Conservation (phyloP, 2,797 vertebrate genomes). For the Falco biarmicus region DNA sequence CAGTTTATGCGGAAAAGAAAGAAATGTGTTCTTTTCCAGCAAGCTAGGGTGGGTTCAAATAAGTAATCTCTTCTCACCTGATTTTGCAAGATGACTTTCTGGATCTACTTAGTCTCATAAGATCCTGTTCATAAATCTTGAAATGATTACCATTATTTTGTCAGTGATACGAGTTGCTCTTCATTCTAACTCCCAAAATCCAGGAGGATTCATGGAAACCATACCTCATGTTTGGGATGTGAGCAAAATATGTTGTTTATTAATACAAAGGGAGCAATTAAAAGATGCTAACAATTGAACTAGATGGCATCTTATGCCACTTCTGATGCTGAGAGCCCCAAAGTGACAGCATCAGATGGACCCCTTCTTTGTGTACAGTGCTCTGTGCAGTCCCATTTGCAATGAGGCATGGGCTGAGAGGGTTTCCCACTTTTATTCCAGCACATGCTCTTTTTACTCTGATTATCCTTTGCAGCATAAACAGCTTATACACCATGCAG, state of each 20-base stretch:
- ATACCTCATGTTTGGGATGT: neutral
- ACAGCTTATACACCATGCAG: neutral
- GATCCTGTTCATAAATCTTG: neutral
- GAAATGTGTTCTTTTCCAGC: neutral
- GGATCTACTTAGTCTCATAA: neutral
- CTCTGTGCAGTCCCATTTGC: neutral
- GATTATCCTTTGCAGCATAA: neutral
- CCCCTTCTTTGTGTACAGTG: neutral
- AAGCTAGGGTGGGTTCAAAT: neutral
- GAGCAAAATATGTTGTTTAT: neutral
- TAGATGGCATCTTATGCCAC: neutral
- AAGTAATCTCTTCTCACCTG: neutral
- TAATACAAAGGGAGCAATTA: neutral
- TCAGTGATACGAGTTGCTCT: neutral
- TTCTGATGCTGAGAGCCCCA: neutral
- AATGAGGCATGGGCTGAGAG: neutral
- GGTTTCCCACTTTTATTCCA: neutral
- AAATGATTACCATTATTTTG: neutral
- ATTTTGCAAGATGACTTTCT: neutral
- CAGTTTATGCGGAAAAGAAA: neutral
- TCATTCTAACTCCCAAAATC: neutral
- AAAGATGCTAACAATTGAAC: neutral
- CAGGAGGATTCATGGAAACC: neutral
- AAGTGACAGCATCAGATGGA: accelerated
- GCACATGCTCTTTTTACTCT: neutral